phyloP scores from a whole-genome alignment of 2,888 invertebrate genomes.

The Pediacus dermestoides region DNA sequence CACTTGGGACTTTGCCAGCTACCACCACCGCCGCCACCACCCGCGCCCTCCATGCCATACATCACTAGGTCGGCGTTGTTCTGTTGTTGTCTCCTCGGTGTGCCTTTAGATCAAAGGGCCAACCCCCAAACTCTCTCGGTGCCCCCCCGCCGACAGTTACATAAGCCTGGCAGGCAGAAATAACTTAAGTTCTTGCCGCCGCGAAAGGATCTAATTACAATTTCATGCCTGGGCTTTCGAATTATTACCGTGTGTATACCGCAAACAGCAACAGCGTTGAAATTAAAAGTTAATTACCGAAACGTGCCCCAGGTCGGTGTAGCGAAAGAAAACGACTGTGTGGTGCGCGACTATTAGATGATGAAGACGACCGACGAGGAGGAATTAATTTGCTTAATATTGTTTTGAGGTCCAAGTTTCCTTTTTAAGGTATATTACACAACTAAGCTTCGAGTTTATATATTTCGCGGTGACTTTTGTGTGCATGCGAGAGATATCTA shows the following conservation, averaged over 20 bases:
- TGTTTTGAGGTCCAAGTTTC: conserved; percentile 6
- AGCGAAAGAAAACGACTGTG: too few relatives aligned
- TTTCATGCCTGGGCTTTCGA: conserved; percentile 7
- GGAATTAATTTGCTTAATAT: conserved; percentile 8
- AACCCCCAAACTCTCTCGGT: background rate
- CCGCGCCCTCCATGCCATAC: conserved; percentile 15
- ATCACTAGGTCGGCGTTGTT: conserved; percentile 18
- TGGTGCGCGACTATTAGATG: too few relatives aligned
- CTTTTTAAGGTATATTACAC: background rate
- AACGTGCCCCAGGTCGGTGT: conserved; percentile 4
- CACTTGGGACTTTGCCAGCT: conserved; percentile 31
- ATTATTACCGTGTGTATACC: conserved; percentile 9
- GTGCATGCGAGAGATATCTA: too few relatives aligned
- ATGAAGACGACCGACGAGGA: too few relatives aligned
- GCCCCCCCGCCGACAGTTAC: background rate
- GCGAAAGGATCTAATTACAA: conserved; percentile 9
- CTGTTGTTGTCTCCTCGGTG: conserved; percentile 14
- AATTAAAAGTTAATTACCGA: conserved; percentile 10
- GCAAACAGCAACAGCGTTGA: background rate
- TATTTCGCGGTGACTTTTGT: too few relatives aligned
- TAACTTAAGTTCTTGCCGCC: conserved; percentile 1
- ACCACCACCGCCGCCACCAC: conserved; percentile 20
- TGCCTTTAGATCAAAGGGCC: background rate
- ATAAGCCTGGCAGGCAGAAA: background rate
- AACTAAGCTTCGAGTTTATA: too few relatives aligned